Base-by-base conservation (phyloP, 2,113 vertebrate genomes). In the Elaphurus davidianus region DNA sequence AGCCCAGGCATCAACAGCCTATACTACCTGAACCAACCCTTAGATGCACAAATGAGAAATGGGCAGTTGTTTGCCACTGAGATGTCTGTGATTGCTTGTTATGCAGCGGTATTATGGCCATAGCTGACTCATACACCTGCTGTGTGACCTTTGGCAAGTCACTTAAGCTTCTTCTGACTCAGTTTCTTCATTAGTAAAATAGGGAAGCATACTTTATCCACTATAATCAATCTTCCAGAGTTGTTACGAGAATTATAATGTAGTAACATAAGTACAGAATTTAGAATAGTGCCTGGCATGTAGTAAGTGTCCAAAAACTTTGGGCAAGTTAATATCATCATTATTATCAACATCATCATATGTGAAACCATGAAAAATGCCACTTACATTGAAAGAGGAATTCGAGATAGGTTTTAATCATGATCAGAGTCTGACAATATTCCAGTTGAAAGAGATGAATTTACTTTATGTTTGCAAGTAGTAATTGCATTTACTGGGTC, bases 91-190 rank as follows among this genome's bases (percentile, higher is more conserved):
- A 13, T 21, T 57, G 4, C 11, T n/a, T 43, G 71, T 78, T 19
- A 50, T 0, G 7, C 2, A 11, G 47, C 8, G 14, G n/a, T 14
- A 8, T 0, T 7, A 2, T 55, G 87, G 82, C 36, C 25, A 2
- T 23, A 3, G 13, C 60, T 64, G 91, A 27, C 82, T 4, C 30
- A 86, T 27, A 74, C n/a, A 16, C 47, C 33, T 47, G 14, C 81
- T 23, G 19, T 12, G 36, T 74, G 45, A n/a, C 71, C n/a, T 62
- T 84, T 17, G 30, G 25, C 23, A 47, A 25, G 14, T 89, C 55
- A 27, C 14, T 23, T 17, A 15, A 30, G 17, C 43, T 28, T 85
- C 12, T 43, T 40, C 30, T 0, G 4, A 7, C 28, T 60, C 83
- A 11, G 13, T 60, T 28, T 79, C 25, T 30, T 90, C 25, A 6